These are phyloP conservation scores for Brienomyrus brachyistius DNA, from an alignment of 2,113 vertebrate genomes.

Conservation along the genomic window DNA sequence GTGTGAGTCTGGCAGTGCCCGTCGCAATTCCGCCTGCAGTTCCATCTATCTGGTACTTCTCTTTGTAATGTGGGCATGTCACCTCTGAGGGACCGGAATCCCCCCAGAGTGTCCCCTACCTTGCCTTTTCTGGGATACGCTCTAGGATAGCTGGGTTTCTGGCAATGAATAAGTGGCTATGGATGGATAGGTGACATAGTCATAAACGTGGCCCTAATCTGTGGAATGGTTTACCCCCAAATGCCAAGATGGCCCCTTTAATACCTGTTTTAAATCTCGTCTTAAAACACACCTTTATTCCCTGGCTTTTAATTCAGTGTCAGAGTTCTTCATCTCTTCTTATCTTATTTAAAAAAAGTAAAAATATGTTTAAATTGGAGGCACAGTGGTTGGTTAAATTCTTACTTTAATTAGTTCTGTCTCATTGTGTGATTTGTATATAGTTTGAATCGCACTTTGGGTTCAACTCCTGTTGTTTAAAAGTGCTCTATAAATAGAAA, in stretches of 20 bases:
- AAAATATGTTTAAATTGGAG: not conserved
- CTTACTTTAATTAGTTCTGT: not conserved
- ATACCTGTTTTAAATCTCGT: not conserved
- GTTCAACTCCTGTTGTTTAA: not conserved
- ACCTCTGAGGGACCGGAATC: not conserved
- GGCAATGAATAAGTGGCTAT: not conserved
- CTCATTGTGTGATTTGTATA: not conserved
- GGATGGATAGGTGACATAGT: not conserved
- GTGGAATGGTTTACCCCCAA: not conserved
- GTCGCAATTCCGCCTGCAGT: not conserved
- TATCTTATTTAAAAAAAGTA: not conserved
- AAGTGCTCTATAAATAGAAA: not conserved
- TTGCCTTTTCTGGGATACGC: not conserved
- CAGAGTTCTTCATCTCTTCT: not conserved
- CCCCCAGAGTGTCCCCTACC: not conserved
- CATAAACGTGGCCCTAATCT: not conserved
- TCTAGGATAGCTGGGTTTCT: not conserved
- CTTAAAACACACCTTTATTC: not conserved
- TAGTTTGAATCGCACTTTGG: no score
- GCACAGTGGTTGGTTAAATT: not conserved
- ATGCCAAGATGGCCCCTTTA: not conserved
- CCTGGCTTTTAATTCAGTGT: not conserved
- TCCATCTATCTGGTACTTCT: not conserved
- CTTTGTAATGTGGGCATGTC: not conserved
- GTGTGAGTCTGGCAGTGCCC: conserved; percentile 45